Conservation (phyloP, 2,113 vertebrate species). For the Pomatostomus ruficeps region DNA sequence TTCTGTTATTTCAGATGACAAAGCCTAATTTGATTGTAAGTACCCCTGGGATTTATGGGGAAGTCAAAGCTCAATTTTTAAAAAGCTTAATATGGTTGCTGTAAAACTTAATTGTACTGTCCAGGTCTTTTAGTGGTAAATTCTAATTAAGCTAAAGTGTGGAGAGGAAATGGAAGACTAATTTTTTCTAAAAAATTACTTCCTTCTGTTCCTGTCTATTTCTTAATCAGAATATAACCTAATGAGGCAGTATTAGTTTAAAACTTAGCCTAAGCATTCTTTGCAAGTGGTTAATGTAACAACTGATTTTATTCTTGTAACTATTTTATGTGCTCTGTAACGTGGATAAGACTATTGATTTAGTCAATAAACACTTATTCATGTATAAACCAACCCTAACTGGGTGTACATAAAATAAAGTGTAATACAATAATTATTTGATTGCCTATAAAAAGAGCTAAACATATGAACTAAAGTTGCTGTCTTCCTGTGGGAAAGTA, state of each 20-base stretch:
- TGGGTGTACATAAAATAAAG: constrained; percentile 41
- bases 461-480: neutral
- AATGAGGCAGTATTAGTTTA: constrained; percentile 43
- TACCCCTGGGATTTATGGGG: constrained; percentile 13
- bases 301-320: constrained; percentile 22
- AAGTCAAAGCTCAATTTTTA: constrained; percentile 24
- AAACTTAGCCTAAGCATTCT: neutral
- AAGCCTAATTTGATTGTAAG: constrained; percentile 43
- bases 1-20: constrained; percentile 26
- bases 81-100: constrained; percentile 48
- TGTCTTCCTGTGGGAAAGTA: neutral
- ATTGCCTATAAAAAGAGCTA: constrained; percentile 11
- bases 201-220: constrained; percentile 33
- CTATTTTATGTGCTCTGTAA: constrained; percentile 19
- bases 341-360: constrained; percentile 33
- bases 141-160: constrained; percentile 57
- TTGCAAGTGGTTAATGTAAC: neutral
- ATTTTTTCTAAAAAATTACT: neutral
- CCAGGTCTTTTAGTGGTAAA: constrained; percentile 41
- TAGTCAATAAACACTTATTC: constrained; percentile 48
- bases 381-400: constrained; percentile 29
- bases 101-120: constrained; percentile 52
- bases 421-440: constrained; percentile 36
- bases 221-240: constrained; percentile 45
- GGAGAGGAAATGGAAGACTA: constrained; percentile 38